A percentile compares a stretch with the other conserved stretches of the same genome.
Conservation (phyloP, 1,140 invertebrate species). For the Physella acuta region DNA sequence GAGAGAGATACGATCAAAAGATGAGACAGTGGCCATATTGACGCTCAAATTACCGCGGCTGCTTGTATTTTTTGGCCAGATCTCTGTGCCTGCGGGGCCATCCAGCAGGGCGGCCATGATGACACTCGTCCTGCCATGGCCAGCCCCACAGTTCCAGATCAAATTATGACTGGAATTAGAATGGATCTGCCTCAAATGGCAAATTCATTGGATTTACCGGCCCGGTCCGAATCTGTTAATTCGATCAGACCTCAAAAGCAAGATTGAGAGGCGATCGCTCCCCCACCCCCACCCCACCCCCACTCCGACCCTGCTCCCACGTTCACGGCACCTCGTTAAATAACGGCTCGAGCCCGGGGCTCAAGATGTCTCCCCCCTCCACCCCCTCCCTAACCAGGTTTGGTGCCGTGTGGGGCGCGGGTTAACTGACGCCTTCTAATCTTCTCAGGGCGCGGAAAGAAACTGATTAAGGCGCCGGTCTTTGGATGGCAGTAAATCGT, state of each 20-base stretch:
- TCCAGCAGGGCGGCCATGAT: conserved; percentile 2
- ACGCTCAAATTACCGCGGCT: too few relatives aligned
- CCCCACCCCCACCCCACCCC: too few relatives aligned
- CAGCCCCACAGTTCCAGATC: conserved; percentile 14
- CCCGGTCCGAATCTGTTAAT: conserved; percentile 12
- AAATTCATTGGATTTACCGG: conserved; percentile 27
- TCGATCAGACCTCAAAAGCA: conserved; percentile 29
- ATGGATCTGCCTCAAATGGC: conserved; percentile 28
- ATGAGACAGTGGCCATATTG: too few relatives aligned
- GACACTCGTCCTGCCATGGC: conserved; percentile 13
- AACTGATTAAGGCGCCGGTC: conserved; percentile 24
- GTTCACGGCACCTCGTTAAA: not conserved
- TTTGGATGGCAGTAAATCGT: conserved; percentile 22
- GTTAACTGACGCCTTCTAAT: conserved; percentile 29
- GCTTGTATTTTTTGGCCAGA: too few relatives aligned
- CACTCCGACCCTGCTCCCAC: not conserved
- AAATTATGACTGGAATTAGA: conserved; percentile 27
- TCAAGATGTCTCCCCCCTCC: not conserved
- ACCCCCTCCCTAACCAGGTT: conserved; percentile 12
- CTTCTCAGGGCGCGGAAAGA: conserved; percentile 6
- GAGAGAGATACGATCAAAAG: too few relatives aligned
- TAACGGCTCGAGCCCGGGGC: not conserved
- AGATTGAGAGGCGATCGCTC: conserved; percentile 19
- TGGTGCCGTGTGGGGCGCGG: conserved; percentile 19
- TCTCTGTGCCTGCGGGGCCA: too few relatives aligned